Conservation (phyloP, 2,888 invertebrate species). For the Cyaniris semiargus region DNA sequence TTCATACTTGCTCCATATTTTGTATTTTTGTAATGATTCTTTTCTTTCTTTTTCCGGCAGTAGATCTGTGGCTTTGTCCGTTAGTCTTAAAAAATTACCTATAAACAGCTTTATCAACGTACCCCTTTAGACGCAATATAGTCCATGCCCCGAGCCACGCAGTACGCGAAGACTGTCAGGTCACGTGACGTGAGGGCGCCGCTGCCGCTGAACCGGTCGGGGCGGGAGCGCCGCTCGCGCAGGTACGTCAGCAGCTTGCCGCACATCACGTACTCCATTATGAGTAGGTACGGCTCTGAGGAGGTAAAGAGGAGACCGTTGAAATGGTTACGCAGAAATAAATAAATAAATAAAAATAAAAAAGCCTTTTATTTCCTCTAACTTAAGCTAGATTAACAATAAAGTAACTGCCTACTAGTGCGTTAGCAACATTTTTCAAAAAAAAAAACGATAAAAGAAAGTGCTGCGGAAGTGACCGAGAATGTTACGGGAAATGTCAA, state of each 20-base stretch:
- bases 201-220: slow-evolving; percentile 83
- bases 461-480: slow-evolving; percentile 38
- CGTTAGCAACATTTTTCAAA: too few relatives aligned
- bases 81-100: too few relatives aligned
- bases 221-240: slow-evolving; percentile 80
- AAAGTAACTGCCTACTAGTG: too few relatives aligned
- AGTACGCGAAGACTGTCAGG: slow-evolving; percentile 89
- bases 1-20: too few relatives aligned
- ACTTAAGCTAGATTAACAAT: too few relatives aligned
- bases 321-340: slow-evolving; percentile 13
- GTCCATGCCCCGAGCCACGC: slow-evolving; percentile 92
- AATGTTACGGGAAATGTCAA: slow-evolving; percentile 42
- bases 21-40: too few relatives aligned
- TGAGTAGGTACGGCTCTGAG: slow-evolving; percentile 90
- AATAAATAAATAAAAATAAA: neutral
- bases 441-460: slow-evolving; percentile 37
- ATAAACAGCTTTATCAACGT: too few relatives aligned
- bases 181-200: slow-evolving; percentile 86
- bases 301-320: slow-evolving; percentile 41
- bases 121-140: slow-evolving; percentile 87
- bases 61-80: too few relatives aligned
- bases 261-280: slow-evolving; percentile 93
- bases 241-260: slow-evolving; percentile 89
- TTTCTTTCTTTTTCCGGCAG: too few relatives aligned
- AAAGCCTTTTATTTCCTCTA: too few relatives aligned